These are phyloP conservation scores for Blomia tropicalis DNA, from an alignment of 2,888 invertebrate species.

Conservation along the genomic window DNA sequence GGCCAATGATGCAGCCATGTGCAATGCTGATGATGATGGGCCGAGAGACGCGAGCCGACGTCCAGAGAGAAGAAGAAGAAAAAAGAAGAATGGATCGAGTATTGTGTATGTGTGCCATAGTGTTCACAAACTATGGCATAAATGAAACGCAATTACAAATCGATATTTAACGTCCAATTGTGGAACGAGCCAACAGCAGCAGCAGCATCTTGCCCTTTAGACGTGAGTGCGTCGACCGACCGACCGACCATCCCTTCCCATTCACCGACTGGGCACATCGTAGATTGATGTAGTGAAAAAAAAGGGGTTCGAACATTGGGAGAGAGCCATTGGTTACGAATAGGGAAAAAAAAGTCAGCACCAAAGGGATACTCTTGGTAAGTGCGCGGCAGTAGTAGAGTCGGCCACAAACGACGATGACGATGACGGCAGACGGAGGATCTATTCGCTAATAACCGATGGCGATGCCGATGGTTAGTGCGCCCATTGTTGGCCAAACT, in stretches of 20 bases:
- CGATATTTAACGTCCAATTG: slow-evolving; percentile 11
- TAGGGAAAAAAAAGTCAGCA: no score
- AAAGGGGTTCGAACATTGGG: slow-evolving; percentile 4
- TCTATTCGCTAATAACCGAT: slow-evolving; percentile 13
- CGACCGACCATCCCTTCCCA: background rate
- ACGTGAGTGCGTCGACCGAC: background rate
- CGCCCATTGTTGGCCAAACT: slow-evolving; percentile 15
- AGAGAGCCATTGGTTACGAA: no score
- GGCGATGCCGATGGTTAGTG: slow-evolving; percentile 2
- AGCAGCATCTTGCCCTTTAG: background rate
- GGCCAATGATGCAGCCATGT: no score
- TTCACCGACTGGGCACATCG: slow-evolving; percentile 2
- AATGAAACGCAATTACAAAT: slow-evolving; percentile 15
- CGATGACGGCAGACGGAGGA: no score
- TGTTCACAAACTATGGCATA: background rate
- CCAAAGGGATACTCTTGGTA: background rate
- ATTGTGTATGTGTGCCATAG: no score
- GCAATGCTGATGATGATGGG: background rate
- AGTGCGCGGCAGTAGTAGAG: background rate
- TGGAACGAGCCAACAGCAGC: no score
- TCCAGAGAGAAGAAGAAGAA: background rate
- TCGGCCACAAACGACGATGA: background rate
- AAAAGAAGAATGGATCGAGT: background rate
- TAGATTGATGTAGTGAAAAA: slow-evolving; percentile 13
- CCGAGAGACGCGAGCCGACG: background rate